Evolutionary conservation across 2,888 invertebrate species (phyloP), one percentile per base, ranked within the genome.

Genomic region (Hermaeophaga mercurialis): DNA sequence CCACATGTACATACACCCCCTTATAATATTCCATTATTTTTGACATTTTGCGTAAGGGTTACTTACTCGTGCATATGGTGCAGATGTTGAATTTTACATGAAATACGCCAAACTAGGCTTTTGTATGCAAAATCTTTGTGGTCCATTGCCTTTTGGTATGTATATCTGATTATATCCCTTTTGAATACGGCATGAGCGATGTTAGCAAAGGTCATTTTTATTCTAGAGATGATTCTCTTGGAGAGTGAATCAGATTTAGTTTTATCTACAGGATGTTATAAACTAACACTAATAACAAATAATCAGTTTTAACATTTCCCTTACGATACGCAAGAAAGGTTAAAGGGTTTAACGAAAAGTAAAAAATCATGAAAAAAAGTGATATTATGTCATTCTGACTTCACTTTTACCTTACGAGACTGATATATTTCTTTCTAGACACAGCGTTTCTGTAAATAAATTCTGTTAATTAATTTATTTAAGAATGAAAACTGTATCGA

Each of bases 21-120:
- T 17, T 17, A 17, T 17, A 36, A 17, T 9, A 15, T 36, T 36
- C 36, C 17, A 45, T 45, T 48, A 43, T 41, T 26, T 48, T 43
- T 48, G 38, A 44, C 49, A 50, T 56, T 50, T 56, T 56, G 56
- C 56, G 50, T 22, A 59, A 59, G 59, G 59, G 56, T 59, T 56
- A 52, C n/a, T n/a, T 45, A 44, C 45, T 28, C n/a, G n/a, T 36
- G 52, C 55, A 55, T 28, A 47, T 48, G 48, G 55, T 34, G 53
- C 59, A 59, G 59, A 59, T 59, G 59, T 52, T 47, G 43, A 55
- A 55, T 34, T 50, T 59, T 53, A 45, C 49, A 49, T 49, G 45
- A 45, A 50, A 49, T 28, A 9, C 31, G 43, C 24, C 41, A 31
- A 14, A 43, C 15, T 11, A 15, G 33, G 17, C 50, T 50, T 56